Evolutionary conservation across 2,888 invertebrate species (phyloP), one percentile per base, ranked within the genome.

Genomic region (Agrochola circellaris): DNA sequence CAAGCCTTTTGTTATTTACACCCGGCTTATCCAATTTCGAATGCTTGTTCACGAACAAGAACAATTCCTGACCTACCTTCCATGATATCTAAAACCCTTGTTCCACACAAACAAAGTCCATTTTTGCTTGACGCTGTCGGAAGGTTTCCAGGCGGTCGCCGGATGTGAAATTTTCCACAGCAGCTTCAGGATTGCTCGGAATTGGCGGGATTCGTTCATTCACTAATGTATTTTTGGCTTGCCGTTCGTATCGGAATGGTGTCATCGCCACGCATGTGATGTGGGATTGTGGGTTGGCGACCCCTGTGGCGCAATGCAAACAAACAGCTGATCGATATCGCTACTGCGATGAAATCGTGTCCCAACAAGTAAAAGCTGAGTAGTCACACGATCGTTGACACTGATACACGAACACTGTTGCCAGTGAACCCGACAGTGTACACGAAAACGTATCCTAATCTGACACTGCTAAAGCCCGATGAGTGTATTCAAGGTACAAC

Each of bases 91-190:
- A 74, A 78, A 77, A 75, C 72, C 64, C 72, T 86, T 85, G 48
- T 65, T 61, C 58, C 51, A 76, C 51, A 74, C 74, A 58, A 81
- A 87, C 87, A 92, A 82, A 89, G 90, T 88, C 89, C 87, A 89
- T 79, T 91, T 89, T 91, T 51, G 77, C 76, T 72, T 91, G 89
- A 89, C 88, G 87, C 80, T 30, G 77, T 77, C 85, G 81, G 86
- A 88, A 89, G 89, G 89, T 92, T 92, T 91, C 90, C 89, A 89
- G 89, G 83, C 85, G 84, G 75, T 84, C 70, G 78, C 86, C 94
- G 93, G 95, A 95, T 94, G 92, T 93, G 89, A 95, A 96, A 96
- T 93, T 96, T 96, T 96, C 96, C 96, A 95, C 91, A 88, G 91
- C 80, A 89, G 89, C 88, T 90, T 88, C 90, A 92, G 90, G 92